Evolutionary conservation across 1,140 invertebrate species (phyloP), one percentile per base, ranked within the genome.

Genomic region (Drosophila lowei): DNA sequence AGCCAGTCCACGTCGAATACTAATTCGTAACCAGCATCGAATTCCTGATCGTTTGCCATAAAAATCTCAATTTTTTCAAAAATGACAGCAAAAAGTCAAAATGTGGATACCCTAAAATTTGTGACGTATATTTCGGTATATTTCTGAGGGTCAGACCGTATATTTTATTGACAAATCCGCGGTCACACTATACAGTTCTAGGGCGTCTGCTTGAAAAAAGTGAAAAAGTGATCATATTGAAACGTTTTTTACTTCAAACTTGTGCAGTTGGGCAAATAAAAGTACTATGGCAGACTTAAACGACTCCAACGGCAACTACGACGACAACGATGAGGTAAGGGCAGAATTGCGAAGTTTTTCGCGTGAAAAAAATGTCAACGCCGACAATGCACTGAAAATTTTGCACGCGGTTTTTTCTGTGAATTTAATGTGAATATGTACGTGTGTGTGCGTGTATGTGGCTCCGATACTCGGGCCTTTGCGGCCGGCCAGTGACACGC

Each of bases 271-370:
- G 62, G 16, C 8, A 49, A 46, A 50, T 46, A 43, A 2, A 49
- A 67, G 43, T 57, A 34, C 21, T 65, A 86, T 86, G 83, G 78
- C 83, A 3, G 83, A 86, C 61, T 25, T 81, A 8, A 86, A 86
- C 23, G 83, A 86, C 62, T 86, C 83, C 6, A 90, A 90, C 65
- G 78, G 83, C 62, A 89, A 90, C 54, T 90, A 90, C 60, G 80
- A 88, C 43, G 75, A 90, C 57, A 73, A 90, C 34, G 88, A 90
- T 16, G 90, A 90, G 80, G 90, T 90, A 49, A 90, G 89, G 61
- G 25, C 21, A 41, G 8, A 8, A 9, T 3, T 28, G 23, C 11
- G 15, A 28, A 54, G 25, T 55, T n/a, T 48, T 48, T 54, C 23
- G 41, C 38, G 23, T 43, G 42, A 41, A 18, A 65, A 65, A 76